A percentile compares a stretch with the other conserved stretches of the same genome.
phyloP scores from a whole-genome alignment of 2,888 invertebrate species.

The Leucozona laternaria region DNA sequence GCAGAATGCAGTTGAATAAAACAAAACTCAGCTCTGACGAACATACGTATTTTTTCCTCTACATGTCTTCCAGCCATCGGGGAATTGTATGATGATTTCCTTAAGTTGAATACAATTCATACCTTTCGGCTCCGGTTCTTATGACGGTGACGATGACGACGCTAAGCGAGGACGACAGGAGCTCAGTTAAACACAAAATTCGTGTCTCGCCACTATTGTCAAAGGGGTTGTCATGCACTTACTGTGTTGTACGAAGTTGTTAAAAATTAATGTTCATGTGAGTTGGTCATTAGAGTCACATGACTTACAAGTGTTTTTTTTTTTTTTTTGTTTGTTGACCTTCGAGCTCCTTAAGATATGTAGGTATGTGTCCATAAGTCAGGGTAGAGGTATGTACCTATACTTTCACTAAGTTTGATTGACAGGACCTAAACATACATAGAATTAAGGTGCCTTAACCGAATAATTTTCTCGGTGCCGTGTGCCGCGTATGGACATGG shows the following conservation, averaged over 20 bases:
- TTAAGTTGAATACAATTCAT: slow-evolving; percentile 3
- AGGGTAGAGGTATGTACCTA: not conserved
- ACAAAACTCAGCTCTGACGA: slow-evolving; percentile 14
- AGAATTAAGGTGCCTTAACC: slow-evolving; percentile 49
- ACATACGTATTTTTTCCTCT: not conserved
- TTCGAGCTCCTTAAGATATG: slow-evolving; percentile 29
- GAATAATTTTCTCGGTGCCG: slow-evolving; percentile 23
- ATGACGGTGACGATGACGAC: not conserved
- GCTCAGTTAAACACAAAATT: not conserved
- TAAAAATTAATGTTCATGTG: slow-evolving; percentile 62
- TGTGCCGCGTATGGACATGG: not conserved
- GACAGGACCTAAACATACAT: slow-evolving; percentile 55
- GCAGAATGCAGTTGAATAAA: slow-evolving; percentile 54
- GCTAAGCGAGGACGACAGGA: not conserved
- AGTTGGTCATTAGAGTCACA: slow-evolving; percentile 70
- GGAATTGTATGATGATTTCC: slow-evolving; percentile 1
- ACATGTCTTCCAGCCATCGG: not conserved
- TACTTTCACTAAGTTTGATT: slow-evolving; percentile 50
- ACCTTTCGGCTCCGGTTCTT: not conserved
- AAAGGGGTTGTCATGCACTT: slow-evolving; percentile 39
- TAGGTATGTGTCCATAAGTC: not conserved
- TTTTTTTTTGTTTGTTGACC: slow-evolving; percentile 51
- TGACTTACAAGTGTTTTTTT: slow-evolving; percentile 65
- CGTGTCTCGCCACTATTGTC: slow-evolving; percentile 32
- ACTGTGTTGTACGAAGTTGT: slow-evolving; percentile 36